Evolutionary conservation across 2,888 invertebrate genomes (phyloP).

Genomic region (Aphrophora alni): DNA sequence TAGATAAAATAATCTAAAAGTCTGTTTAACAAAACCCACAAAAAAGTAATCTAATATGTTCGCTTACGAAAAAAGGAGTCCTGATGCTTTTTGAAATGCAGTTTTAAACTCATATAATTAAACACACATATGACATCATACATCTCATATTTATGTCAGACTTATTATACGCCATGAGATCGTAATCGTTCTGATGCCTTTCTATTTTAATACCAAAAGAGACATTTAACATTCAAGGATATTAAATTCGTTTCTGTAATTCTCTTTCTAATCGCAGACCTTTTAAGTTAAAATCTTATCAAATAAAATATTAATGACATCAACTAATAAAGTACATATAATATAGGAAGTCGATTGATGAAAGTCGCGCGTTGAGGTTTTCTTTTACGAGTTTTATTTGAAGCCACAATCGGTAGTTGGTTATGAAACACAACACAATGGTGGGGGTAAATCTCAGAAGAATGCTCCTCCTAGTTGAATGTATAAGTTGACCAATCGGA

Average conservation of each 20-base stretch:
- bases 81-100: too few species aligned
- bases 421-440: background rate
- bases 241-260: background rate
- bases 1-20: too few species aligned
- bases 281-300: background rate
- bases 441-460: background rate
- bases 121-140: too few species aligned
- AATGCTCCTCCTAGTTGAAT: background rate
- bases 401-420: background rate
- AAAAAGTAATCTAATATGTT: too few species aligned
- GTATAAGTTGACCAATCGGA: background rate
- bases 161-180: background rate
- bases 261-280: background rate
- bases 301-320: background rate
- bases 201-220: background rate
- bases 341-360: background rate
- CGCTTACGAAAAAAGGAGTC: too few species aligned
- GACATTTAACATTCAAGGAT: background rate
- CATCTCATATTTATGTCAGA: too few species aligned
- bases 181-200: background rate
- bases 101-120: too few species aligned
- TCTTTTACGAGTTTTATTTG: background rate
- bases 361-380: conserved; percentile 2
- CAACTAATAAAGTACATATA: background rate
- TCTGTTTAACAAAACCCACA: too few species aligned